Conservation (phyloP, 2,797 vertebrate species). For the Chelidonichthys spinosus region DNA sequence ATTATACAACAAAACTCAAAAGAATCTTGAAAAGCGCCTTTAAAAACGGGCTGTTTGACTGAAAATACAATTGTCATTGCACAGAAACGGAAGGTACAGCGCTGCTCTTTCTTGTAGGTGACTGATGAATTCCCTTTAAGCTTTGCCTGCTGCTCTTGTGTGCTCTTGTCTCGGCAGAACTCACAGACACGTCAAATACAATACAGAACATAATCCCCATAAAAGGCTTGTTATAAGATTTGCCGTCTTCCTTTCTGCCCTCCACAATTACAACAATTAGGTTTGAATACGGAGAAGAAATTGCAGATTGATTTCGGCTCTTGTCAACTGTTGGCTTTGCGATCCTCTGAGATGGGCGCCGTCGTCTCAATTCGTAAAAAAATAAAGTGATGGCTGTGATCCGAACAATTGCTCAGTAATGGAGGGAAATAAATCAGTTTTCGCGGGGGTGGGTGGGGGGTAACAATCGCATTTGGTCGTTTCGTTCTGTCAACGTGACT, state of each 20-base stretch:
- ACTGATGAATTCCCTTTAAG: conserved; percentile 30
- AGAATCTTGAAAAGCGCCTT: neutral
- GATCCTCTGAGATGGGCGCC: conserved; percentile 30
- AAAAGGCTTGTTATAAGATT: conserved; percentile 33
- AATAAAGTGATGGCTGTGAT: conserved; percentile 39
- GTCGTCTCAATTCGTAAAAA: conserved; percentile 39
- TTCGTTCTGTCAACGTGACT: conserved; percentile 29
- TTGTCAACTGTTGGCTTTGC: conserved; percentile 37
- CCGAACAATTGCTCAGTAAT: conserved; percentile 48
- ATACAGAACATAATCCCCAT: conserved; percentile 37
- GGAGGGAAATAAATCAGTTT: conserved; percentile 44
- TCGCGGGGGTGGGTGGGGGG: neutral
- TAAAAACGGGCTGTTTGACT: neutral
- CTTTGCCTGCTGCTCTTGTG: conserved; percentile 1
- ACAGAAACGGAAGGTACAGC: conserved; percentile 12
- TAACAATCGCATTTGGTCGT: neutral
- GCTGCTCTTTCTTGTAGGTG: conserved; percentile 20
- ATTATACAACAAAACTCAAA: neutral
- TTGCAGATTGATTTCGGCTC: conserved; percentile 54
- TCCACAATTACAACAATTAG: conserved; percentile 44
- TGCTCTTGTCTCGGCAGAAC: conserved; percentile 15
- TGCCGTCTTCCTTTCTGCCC: conserved; percentile 27
- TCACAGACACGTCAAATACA: conserved; percentile 41
- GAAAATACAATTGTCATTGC: conserved; percentile 22
- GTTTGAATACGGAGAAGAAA: conserved; percentile 35